phyloP scores from a whole-genome alignment of 2,797 vertebrate genomes.

The Malurus leucopterus region DNA sequence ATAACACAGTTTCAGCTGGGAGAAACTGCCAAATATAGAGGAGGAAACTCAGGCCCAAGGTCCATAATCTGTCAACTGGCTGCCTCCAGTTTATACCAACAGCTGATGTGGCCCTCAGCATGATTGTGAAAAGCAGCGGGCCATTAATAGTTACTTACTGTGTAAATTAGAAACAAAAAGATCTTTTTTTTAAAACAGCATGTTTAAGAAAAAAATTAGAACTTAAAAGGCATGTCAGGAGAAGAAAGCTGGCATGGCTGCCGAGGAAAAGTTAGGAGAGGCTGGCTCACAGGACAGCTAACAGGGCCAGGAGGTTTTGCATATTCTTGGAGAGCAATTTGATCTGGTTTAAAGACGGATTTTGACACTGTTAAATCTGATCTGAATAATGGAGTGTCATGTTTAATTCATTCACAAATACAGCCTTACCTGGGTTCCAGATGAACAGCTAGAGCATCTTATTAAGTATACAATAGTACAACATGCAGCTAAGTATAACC shows the following conservation, averaged over 20 bases:
- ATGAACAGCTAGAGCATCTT: conserved; percentile 26
- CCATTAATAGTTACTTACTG: conserved; percentile 16
- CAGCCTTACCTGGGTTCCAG: conserved; percentile 24
- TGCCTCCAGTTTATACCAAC: not conserved
- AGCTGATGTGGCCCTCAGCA: not conserved
- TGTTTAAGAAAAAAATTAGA: not conserved
- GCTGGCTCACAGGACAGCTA: not conserved
- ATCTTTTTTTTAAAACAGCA: not conserved
- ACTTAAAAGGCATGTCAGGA: not conserved
- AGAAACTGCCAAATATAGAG: not conserved
- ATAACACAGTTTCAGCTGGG: not conserved
- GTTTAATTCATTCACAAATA: conserved; percentile 64
- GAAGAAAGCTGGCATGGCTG: not conserved
- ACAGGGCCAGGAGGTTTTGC: not conserved
- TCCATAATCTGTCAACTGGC: not conserved
- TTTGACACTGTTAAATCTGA: conserved; percentile 47
- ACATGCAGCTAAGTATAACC: conserved; percentile 40
- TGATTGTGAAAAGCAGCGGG: not conserved
- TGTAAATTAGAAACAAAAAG: conserved; percentile 13
- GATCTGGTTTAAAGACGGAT: conserved; percentile 26
- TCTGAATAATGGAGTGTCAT: conserved; percentile 53
- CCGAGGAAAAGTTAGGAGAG: not conserved
- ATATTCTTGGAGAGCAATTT: conserved; percentile 35
- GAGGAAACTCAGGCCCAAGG: not conserved
- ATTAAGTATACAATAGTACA: conserved; percentile 54